Evolutionary conservation across 2,113 vertebrate species (phyloP), one percentile per base, ranked within the genome.

Genomic region (Kryptolebias marmoratus): DNA sequence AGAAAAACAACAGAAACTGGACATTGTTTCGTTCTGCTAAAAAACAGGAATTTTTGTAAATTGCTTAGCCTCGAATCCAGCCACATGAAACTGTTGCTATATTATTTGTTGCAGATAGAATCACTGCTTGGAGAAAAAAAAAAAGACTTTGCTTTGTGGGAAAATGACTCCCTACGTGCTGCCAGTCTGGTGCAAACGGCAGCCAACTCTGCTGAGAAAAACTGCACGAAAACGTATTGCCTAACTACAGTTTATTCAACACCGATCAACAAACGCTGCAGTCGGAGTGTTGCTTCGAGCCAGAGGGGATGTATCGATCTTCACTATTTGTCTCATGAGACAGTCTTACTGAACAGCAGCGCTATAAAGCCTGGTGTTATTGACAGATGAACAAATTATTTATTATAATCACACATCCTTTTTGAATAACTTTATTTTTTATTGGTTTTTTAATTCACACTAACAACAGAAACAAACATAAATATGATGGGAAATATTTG

Each of bases 1-100:
- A 71, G 59, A 39, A 15, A 53, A 18, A 60, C 31, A 72, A 64
- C 73, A 82, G 80, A 75, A 88, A 73, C 61, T 53, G 65, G 80
- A 82, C 18, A 28, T 64, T 48, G 66, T 67, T 73, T 61, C 44
- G 67, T 71, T 71, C 73, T n/a, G 58, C 39, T 76, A 48, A 76
- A 60, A 82, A 83, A 66, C 28, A 31, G 10, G 9, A 5, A 8
- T 36, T 57, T 73, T 73, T 68, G 48, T 66, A 61, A 48, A 42
- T 42, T 42, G 47, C 4, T 57, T 13, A 66, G 67, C 3, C 65
- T 67, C 3, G 7, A 77, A 56, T 30, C 64, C 31, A 68, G 85
- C 66, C 59, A 64, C 61, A 75, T 64, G 73, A 77, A 75, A 70
- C 32, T 68, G 36, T 11, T 59, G 53, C 31, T 59, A 27, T 62